Evolutionary conservation across 2,888 invertebrate genomes (phyloP).

Genomic region (Orthosia cruda): DNA sequence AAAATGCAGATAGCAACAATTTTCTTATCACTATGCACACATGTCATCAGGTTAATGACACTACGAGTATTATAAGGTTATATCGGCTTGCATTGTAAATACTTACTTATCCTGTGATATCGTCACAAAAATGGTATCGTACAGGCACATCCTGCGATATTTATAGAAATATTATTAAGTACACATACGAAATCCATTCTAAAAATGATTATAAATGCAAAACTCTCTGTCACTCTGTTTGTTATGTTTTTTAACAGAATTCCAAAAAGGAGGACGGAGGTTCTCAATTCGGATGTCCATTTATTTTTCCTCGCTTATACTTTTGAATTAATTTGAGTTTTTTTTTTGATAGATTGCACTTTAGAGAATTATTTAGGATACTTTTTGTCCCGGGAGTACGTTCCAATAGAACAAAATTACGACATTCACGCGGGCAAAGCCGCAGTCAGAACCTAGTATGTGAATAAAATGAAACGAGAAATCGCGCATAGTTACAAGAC

Average conservation of each 20-base stretch:
- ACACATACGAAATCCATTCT: neutral
- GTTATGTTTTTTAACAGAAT: too few relatives aligned
- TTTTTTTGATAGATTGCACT: neutral
- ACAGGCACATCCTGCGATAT: too few relatives aligned
- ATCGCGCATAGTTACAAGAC: conserved; percentile 72
- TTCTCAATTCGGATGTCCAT: too few relatives aligned
- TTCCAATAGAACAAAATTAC: too few relatives aligned
- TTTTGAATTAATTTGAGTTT: neutral
- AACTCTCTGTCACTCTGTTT: conserved; percentile 1
- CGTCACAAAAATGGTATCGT: neutral
- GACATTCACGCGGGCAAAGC: neutral
- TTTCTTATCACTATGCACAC: conserved; percentile 47
- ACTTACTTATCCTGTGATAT: neutral
- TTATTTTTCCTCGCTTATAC: neutral
- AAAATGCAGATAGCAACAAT: conserved; percentile 42
- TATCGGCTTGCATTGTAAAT: conserved; percentile 17
- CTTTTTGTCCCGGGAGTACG: neutral
- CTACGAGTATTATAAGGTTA: conserved; percentile 3
- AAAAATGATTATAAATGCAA: neutral
- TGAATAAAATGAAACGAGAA: conserved; percentile 23
- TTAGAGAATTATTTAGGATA: neutral
- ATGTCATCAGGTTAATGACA: conserved; percentile 51
- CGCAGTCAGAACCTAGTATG: neutral
- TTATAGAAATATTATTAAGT: too few relatives aligned
- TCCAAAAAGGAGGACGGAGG: too few relatives aligned